Conservation (phyloP, 1,140 invertebrate species). For the Bombus ignitus region DNA sequence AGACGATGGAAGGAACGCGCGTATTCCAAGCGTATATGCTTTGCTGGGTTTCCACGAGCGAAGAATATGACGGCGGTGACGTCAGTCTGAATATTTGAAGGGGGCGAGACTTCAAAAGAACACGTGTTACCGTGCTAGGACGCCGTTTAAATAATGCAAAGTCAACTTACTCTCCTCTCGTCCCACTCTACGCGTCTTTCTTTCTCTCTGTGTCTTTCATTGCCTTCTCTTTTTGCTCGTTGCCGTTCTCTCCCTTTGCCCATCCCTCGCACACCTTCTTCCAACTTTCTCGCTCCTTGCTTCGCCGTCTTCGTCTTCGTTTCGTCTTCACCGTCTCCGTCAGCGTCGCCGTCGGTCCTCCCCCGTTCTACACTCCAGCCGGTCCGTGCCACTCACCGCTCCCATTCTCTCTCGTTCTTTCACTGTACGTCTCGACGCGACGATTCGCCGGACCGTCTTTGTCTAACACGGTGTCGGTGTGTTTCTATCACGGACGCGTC, state of each 20-base stretch:
- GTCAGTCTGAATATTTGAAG: conserved; percentile 82
- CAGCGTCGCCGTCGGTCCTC: conserved; percentile 15
- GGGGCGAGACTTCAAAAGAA: conserved; percentile 82
- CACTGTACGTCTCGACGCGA: conserved; percentile 22
- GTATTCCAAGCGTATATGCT: conserved; percentile 62
- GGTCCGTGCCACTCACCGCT: background rate
- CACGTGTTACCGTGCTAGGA: conserved; percentile 81
- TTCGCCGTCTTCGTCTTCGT: conserved; percentile 5
- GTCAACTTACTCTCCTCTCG: conserved; percentile 79
- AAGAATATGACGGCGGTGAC: conserved; percentile 81
- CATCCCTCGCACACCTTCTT: conserved; percentile 26
- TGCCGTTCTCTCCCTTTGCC: conserved; percentile 12
- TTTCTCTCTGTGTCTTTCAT: conserved; percentile 53
- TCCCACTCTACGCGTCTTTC: conserved; percentile 33
- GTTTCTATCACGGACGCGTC: background rate
- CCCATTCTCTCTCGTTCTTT: conserved; percentile 29
- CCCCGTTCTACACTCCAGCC: background rate
- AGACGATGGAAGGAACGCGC: conserved; percentile 28
- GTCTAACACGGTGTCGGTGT: background rate
- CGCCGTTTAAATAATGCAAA: conserved; percentile 83
- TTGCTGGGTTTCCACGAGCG: conserved; percentile 76
- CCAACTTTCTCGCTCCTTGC: conserved; percentile 24
- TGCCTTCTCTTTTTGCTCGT: conserved; percentile 38
- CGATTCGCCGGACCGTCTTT: conserved; percentile 10
- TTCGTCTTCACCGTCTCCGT: conserved; percentile 1